Evolutionary conservation across 2,113 vertebrate genomes (phyloP).

Genomic region (Monopterus albus): DNA sequence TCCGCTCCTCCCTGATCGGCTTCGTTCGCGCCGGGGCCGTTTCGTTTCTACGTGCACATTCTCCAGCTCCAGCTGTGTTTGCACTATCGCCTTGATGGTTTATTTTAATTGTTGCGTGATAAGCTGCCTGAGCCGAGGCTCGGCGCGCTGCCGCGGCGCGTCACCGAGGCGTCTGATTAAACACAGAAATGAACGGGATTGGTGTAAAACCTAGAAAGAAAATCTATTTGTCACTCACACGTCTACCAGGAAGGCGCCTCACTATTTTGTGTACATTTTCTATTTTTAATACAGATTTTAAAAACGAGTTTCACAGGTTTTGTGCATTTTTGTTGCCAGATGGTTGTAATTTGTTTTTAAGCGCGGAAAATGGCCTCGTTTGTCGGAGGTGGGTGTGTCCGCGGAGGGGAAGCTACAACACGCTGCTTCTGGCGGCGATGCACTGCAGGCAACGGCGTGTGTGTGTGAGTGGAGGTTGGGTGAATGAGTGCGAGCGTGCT

Average conservation of each 20-base stretch:
- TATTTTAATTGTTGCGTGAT: slow-evolving; percentile 8
- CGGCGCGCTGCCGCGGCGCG: slow-evolving; percentile 30
- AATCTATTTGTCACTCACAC: too few relatives aligned
- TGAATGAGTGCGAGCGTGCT: slow-evolving; percentile 34
- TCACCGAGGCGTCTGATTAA: background rate
- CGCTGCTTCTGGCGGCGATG: slow-evolving; percentile 38
- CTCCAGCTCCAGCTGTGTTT: background rate
- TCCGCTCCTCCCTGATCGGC: too few relatives aligned
- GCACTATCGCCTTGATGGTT: too few relatives aligned
- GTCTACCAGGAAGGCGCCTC: too few relatives aligned
- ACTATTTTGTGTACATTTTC: too few relatives aligned
- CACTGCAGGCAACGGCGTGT: slow-evolving; percentile 40
- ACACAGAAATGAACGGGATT: too few relatives aligned
- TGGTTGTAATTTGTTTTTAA: slow-evolving; percentile 6
- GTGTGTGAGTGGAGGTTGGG: slow-evolving; percentile 23
- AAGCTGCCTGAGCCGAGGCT: slow-evolving; percentile 17
- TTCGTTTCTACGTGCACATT: too few relatives aligned
- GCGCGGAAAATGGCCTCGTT: slow-evolving; percentile 35
- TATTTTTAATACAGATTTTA: background rate
- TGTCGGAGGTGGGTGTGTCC: slow-evolving; percentile 65
- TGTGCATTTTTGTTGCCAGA: background rate
- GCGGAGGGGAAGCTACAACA: slow-evolving; percentile 33
- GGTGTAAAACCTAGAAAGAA: too few relatives aligned
- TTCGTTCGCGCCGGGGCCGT: too few relatives aligned
- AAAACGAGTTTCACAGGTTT: background rate